Evolutionary conservation across 2,797 vertebrate species (phyloP), one percentile per base, ranked within the genome.

Genomic region (Nannoperca australis): DNA sequence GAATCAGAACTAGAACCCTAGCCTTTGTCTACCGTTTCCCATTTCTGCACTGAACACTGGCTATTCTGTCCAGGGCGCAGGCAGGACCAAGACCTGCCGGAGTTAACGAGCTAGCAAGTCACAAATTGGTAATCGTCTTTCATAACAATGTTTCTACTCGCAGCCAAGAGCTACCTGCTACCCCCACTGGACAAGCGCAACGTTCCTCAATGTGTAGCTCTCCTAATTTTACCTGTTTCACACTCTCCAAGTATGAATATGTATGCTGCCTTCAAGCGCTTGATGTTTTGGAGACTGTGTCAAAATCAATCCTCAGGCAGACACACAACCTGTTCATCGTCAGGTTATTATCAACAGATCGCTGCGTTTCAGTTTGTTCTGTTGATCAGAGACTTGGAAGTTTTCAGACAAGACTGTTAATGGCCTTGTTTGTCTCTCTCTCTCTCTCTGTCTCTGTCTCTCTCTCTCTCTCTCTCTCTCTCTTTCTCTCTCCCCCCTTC

Each of bases 161-260:
- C 22, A 55, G 73, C 58, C 11, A 0, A 69, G 47, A 18, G 27
- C 68, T 18, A 53, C 22, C 15, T 40, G 30, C 67, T 36, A 12
- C 18, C 64, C 45, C 30, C 27, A 5, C 58, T n/a, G 14, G 61
- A 49, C 22, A 20, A 50, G 11, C 42, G 42, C 15, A 67, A 61
- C 22, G 61, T 20, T 66, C 27, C 30, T 42, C 62, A 27, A 14
- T 73, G 60, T 7, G 1, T 11, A 62, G 38, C 34, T 6, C 45
- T 58, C 38, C 40, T 40, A 3, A 49, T 67, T 62, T 70, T 68
- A 45, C 47, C 20, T 73, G 30, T 84, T 74, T 59, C 66, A 65
- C 73, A 38, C 71, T 68, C 17, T 49, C 55, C 22, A 15, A 18
- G 45, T 76, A 78, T 88, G 72, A 90, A 87, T 87, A 87, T 85